Evolutionary conservation across 1,140 invertebrate species (phyloP).

Genomic region (Asobara japonica): DNA sequence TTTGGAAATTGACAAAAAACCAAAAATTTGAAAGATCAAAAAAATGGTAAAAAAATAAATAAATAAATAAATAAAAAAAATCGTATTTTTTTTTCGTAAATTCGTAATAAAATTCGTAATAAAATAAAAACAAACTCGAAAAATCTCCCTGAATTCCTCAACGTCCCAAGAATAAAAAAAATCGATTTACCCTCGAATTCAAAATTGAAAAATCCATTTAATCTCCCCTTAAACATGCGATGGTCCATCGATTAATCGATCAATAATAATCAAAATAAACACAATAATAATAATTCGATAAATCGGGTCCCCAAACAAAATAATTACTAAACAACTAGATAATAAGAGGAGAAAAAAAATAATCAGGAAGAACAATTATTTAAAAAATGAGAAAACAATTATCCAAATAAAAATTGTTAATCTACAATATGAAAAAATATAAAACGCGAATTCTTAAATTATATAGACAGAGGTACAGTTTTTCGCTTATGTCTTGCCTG

Average conservation of each 20-base stretch:
- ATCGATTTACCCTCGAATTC: too few species aligned
- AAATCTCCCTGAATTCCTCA: too few species aligned
- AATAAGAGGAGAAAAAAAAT: not conserved
- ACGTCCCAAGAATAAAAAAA: too few species aligned
- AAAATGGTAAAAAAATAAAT: too few species aligned
- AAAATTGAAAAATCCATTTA: too few species aligned
- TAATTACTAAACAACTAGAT: not conserved
- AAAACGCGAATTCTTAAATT: constrained; percentile 14
- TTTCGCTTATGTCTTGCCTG: constrained; percentile 30
- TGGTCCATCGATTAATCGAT: not conserved
- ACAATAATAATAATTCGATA: too few species aligned
- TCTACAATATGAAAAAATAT: constrained; percentile 7
- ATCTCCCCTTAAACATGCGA: not conserved
- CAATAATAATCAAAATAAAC: not conserved
- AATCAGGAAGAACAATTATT: constrained; percentile 8
- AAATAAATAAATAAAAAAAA: too few species aligned
- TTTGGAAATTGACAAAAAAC: too few species aligned
- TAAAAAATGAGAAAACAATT: constrained; percentile 8
- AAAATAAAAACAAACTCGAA: too few species aligned
- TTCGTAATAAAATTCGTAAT: too few species aligned
- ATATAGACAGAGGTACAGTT: constrained; percentile 15
- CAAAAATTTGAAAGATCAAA: too few species aligned
- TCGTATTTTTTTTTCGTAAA: too few species aligned
- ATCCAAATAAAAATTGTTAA: not conserved
- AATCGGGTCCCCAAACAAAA: not conserved